Percentiles rank a stretch among this genome's conserved stretches.
Evolutionary conservation across 2,888 invertebrate genomes (phyloP).

Genomic region (Catocala sponsa): DNA sequence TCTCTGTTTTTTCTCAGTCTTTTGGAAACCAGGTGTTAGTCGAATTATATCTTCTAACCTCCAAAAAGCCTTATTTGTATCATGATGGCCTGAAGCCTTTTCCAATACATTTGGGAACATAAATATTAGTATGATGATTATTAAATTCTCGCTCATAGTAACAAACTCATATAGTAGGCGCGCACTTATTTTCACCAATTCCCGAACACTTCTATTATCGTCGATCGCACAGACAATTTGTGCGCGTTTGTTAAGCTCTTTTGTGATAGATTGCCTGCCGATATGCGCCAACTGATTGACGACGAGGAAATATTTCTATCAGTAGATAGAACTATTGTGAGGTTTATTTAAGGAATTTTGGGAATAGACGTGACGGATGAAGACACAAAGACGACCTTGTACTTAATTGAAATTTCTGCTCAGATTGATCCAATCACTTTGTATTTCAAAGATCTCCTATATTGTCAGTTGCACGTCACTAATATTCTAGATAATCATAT

Average conservation of each 20-base stretch:
- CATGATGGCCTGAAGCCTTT: too few species aligned
- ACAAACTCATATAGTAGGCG: neutral
- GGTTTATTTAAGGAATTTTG: conserved; percentile 21
- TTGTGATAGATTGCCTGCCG: conserved; percentile 41
- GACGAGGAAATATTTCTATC: conserved; percentile 22
- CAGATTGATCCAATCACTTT: conserved; percentile 5
- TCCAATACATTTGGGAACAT: too few species aligned
- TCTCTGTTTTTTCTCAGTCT: too few species aligned
- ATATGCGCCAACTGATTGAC: conserved; percentile 31
- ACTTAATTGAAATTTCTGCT: conserved; percentile 16
- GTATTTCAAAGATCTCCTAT: too few species aligned
- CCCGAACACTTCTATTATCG: conserved; percentile 14
- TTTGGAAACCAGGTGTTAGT: too few species aligned
- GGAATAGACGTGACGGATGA: conserved; percentile 8
- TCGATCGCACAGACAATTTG: conserved; percentile 37
- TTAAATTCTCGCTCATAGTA: neutral
- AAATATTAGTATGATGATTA: too few species aligned
- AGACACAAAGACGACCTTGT: neutral
- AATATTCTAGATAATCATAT: too few species aligned
- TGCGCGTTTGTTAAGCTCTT: conserved; percentile 37
- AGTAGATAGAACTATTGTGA: conserved; percentile 21
- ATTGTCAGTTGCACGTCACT: neutral
- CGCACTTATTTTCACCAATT: conserved; percentile 2
- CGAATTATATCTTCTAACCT: too few species aligned
- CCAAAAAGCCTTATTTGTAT: too few species aligned